phyloP scores from a whole-genome alignment of 2,797 vertebrate species.

The Anguilla pacifica region DNA sequence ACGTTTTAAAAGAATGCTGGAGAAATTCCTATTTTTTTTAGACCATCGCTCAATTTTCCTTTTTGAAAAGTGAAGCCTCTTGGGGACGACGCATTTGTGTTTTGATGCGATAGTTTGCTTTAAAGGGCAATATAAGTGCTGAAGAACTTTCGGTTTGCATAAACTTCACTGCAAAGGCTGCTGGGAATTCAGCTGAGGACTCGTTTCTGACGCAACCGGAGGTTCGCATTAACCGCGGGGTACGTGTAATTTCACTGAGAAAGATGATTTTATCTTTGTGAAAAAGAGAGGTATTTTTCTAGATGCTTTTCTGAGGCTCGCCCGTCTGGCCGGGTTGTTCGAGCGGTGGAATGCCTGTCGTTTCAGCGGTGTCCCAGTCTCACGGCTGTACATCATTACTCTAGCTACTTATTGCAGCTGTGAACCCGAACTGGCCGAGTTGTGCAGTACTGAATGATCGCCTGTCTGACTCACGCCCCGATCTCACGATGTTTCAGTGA shows the following conservation, averaged over 20 bases:
- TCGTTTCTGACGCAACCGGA: background rate
- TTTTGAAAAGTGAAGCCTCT: background rate
- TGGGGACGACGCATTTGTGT: background rate
- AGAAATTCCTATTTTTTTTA: background rate
- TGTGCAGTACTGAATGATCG: background rate
- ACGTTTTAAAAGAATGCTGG: background rate
- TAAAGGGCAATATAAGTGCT: background rate
- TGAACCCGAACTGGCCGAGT: background rate
- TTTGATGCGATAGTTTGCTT: background rate
- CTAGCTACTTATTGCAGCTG: conserved; percentile 1
- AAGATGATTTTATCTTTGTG: background rate
- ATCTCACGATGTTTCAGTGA: background rate
- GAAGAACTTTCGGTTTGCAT: background rate
- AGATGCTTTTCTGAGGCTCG: conserved; percentile 10
- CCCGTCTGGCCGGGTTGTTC: background rate
- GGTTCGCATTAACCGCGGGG: background rate
- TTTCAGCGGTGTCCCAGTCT: background rate
- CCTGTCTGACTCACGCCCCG: background rate
- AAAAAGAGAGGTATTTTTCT: conserved; percentile 8
- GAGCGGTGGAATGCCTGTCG: background rate
- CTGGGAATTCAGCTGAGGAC: background rate
- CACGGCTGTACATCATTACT: background rate
- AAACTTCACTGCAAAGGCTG: background rate
- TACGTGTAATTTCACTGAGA: background rate
- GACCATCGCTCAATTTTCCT: background rate